Conservation (phyloP, 2,113 vertebrate genomes). For the Hucho hucho region DNA sequence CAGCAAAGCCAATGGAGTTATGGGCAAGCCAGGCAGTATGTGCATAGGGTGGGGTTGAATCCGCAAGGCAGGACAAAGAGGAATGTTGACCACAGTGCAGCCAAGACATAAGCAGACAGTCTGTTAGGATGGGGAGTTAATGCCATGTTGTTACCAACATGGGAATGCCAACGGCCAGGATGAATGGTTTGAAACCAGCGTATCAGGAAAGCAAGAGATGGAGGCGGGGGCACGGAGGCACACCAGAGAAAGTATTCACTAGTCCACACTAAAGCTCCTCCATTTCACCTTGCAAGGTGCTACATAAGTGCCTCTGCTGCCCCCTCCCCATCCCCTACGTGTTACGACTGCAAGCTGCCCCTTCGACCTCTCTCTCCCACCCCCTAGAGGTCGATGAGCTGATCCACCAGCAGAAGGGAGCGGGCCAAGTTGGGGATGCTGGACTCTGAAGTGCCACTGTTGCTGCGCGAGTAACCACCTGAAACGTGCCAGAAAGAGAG, state of each 20-base stretch:
- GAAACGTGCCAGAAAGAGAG: conserved; percentile 78
- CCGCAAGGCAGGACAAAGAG: conserved; percentile 39
- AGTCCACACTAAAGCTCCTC: conserved; percentile 40
- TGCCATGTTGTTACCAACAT: conserved; percentile 20
- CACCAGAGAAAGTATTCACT: conserved; percentile 26
- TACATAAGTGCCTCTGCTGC: conserved; percentile 50
- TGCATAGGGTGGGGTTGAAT: conserved; percentile 20
- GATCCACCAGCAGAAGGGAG: conserved; percentile 99
- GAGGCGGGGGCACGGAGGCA: conserved; percentile 56
- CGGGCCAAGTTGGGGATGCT: conserved; percentile 99
- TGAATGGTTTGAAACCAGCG: conserved; percentile 56
- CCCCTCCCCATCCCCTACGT: conserved; percentile 38
- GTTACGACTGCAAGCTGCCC: conserved; percentile 65
- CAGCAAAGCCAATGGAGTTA: conserved; percentile 35
- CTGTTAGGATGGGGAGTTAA: conserved; percentile 14
- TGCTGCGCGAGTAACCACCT: conserved; percentile 99
- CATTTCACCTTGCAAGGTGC: conserved; percentile 55
- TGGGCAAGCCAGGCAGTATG: conserved; percentile 26
- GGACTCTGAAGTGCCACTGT: conserved; percentile 99
- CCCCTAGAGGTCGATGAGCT: conserved; percentile 99
- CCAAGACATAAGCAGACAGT: conserved; percentile 50
- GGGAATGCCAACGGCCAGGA: conserved; percentile 49
- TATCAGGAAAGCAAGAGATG: conserved; percentile 59
- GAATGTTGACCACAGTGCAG: conserved; percentile 40
- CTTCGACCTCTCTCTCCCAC: conserved; percentile 61